These are phyloP conservation scores for Channa argus DNA, from an alignment of 2,113 vertebrate species.

Conservation along the genomic window DNA sequence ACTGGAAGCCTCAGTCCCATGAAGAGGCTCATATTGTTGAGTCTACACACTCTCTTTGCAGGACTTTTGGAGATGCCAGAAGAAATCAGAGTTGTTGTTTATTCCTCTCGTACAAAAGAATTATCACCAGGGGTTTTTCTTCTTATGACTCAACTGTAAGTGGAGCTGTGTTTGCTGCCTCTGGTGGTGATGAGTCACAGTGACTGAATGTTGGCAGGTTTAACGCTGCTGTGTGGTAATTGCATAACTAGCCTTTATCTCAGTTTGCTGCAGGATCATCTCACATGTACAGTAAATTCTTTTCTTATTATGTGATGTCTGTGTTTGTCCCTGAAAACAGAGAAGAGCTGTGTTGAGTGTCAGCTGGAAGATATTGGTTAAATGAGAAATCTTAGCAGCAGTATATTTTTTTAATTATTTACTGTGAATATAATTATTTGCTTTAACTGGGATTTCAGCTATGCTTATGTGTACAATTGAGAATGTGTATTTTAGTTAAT, in stretches of 20 bases:
- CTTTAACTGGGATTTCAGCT: too few species aligned
- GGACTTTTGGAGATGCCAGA: not conserved
- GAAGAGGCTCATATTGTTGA: slow-evolving; percentile 9
- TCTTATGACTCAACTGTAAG: not conserved
- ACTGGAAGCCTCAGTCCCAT: not conserved
- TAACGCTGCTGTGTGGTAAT: not conserved
- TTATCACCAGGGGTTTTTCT: not conserved
- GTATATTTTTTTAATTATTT: too few species aligned
- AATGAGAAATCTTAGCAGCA: too few species aligned
- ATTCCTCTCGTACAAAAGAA: not conserved
- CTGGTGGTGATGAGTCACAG: slow-evolving; percentile 5
- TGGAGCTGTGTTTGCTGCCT: slow-evolving; percentile 5
- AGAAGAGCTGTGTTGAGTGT: not conserved
- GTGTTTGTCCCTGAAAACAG: slow-evolving; percentile 13
- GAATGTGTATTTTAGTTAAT: too few species aligned
- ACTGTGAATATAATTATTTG: too few species aligned
- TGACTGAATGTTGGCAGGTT: not conserved
- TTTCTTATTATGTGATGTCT: slow-evolving; percentile 27
- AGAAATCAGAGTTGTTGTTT: not conserved
- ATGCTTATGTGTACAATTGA: too few species aligned
- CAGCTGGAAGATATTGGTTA: not conserved
- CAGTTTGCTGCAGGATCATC: slow-evolving; percentile 17
- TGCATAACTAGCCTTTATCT: slow-evolving; percentile 4
- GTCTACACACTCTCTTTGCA: not conserved
- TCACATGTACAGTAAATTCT: slow-evolving; percentile 26